These are phyloP conservation scores for Sparus aurata DNA, from an alignment of 2,797 vertebrate genomes.

Conservation along the genomic window DNA sequence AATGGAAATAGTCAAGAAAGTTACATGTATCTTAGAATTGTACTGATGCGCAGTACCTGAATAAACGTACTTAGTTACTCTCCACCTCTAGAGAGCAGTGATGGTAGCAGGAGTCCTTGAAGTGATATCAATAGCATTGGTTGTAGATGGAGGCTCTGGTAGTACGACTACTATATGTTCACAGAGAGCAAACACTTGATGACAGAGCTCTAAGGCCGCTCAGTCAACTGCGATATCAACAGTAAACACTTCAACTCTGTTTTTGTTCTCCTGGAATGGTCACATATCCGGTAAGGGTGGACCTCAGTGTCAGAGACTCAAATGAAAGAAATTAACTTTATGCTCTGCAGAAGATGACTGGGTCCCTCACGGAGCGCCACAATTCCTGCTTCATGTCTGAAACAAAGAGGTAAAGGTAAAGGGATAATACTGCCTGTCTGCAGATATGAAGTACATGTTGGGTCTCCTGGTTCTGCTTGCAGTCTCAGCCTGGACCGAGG, in stretches of 20 bases:
- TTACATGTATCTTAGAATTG: too few relatives aligned
- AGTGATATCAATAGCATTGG: too few relatives aligned
- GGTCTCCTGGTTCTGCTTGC: conserved; percentile 36
- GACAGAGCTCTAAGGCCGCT: neutral
- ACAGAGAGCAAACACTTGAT: neutral
- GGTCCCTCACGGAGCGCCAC: neutral
- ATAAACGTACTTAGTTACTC: too few relatives aligned
- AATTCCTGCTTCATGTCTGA: neutral
- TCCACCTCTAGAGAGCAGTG: too few relatives aligned
- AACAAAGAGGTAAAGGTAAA: conserved; percentile 2
- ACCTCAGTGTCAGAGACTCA: neutral
- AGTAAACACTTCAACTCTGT: neutral
- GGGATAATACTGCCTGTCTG: neutral
- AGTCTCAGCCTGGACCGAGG: conserved; percentile 20
- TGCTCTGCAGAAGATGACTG: neutral
- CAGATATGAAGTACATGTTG: conserved; percentile 44
- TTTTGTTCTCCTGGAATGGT: conserved; percentile 5
- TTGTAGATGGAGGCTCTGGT: too few relatives aligned
- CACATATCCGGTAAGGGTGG: conserved; percentile 14
- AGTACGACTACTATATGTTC: neutral
- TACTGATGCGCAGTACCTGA: too few relatives aligned
- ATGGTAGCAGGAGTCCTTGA: too few relatives aligned
- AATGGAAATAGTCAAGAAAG: too few relatives aligned
- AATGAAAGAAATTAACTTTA: neutral
- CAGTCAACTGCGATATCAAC: neutral